phyloP scores from a whole-genome alignment of 2,113 vertebrate genomes.

The Eurystomus gularis region DNA sequence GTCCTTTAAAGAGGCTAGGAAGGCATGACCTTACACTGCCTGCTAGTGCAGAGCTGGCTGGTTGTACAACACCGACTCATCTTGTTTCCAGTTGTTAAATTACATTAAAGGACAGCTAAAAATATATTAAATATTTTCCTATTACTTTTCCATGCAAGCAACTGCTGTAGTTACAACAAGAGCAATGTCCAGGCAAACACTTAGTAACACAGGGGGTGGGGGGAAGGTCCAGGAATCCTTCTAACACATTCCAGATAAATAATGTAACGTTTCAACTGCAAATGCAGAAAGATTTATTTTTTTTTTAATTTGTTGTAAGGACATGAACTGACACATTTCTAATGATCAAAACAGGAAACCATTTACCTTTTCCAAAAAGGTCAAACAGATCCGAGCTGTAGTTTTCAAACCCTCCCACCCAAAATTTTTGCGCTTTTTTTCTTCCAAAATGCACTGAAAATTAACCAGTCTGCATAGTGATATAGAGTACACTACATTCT shows the following conservation, averaged over 20 bases:
- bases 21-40: slow-evolving; percentile 36
- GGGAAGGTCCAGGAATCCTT: background rate
- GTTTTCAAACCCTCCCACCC: background rate
- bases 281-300: background rate
- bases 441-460: background rate
- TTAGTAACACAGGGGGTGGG: background rate
- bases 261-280: background rate
- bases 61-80: slow-evolving; percentile 6
- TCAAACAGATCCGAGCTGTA: background rate
- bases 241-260: background rate
- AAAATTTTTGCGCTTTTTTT: background rate
- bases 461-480: background rate
- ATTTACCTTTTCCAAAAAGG: background rate
- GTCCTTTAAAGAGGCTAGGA: slow-evolving; percentile 47
- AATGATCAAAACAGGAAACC: background rate
- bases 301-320: background rate
- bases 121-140: slow-evolving; percentile 70
- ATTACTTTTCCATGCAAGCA: slow-evolving; percentile 59
- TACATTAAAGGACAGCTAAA: slow-evolving; percentile 71
- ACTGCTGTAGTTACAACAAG: slow-evolving; percentile 41
- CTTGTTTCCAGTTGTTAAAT: slow-evolving; percentile 67
- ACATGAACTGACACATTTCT: background rate
- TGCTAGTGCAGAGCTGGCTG: slow-evolving; percentile 23
- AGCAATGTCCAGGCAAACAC: background rate
- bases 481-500: background rate